These are phyloP conservation scores for Eurystomus glaucurus DNA, from an alignment of 2,797 vertebrate species.

Conservation along the genomic window DNA sequence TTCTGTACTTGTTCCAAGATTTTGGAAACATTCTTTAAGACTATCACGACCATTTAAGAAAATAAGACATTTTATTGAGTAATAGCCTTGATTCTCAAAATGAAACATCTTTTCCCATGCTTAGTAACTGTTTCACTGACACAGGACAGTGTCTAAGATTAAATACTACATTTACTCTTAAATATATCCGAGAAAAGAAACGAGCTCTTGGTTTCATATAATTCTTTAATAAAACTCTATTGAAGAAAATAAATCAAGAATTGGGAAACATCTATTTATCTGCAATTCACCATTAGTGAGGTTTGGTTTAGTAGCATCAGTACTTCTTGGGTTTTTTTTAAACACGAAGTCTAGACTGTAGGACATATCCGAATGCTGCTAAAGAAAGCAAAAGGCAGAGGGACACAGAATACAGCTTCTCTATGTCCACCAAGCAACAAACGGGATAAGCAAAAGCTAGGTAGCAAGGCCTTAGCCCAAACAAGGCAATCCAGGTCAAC, in stretches of 20 bases:
- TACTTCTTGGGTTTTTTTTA: background rate
- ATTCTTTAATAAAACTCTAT: background rate
- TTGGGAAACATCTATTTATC: background rate
- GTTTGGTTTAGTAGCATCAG: background rate
- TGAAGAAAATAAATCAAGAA: background rate
- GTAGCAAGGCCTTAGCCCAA: background rate
- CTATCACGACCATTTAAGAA: background rate
- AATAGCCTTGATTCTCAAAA: background rate
- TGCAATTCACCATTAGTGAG: background rate
- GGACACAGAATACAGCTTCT: background rate
- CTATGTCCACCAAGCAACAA: background rate
- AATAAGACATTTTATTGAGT: background rate
- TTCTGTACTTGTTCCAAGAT: background rate
- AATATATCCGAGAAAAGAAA: background rate
- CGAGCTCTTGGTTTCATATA: background rate
- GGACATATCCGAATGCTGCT: accelerated
- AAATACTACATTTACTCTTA: background rate
- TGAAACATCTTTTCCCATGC: background rate
- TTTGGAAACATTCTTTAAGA: slow-evolving; percentile 23
- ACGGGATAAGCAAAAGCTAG: background rate
- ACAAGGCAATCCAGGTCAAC: background rate
- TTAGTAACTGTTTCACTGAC: background rate
- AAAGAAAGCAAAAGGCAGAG: background rate
- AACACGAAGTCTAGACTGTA: background rate
- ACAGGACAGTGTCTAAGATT: background rate